Base-by-base conservation (phyloP, 2,113 vertebrate genomes). In the Eidolon helvum region DNA sequence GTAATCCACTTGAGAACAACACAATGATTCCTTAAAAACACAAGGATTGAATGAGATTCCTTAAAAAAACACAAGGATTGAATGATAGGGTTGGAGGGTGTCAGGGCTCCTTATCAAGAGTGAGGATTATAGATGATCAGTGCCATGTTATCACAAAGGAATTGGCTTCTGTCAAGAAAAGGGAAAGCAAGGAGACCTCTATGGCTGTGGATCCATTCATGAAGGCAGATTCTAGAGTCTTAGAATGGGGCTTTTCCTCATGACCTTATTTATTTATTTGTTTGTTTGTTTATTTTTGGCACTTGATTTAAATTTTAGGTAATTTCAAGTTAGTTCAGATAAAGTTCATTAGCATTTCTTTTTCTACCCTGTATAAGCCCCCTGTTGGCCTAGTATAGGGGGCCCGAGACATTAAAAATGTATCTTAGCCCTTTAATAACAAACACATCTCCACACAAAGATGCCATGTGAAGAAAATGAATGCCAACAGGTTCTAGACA, bases 21-120 rank as follows among this genome's bases (percentile, higher is more conserved):
- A 71, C 66, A 28, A 77, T 82, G 65, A 72, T 80, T 90, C 63
- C 30, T 90, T 90, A 45, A 94, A 94, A 96, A 74, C 65, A 12
- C 0, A 11, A 53, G 26, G 24, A 66, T 68, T 50, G 61, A 75
- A 45, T 72, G 82, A 63, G 65, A 72, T 80, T 90, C 63, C 30
- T 90, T 90, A 45, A 94, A 94, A 96, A 74, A n/a, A n/a, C 65
- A 12, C 0, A 11, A 53, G 26, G 24, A 66, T 68, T 50, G 61
- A 75, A 45, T 72, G 82, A 63, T 33, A 72, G 22, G 50, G 4
- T 63, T 87, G 28, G 50, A 77, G 80, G 96, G 43, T 35, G 40
- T 43, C 75, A 40, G 48, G 69, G 12, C 24, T 85, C 4, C 3
- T 93, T 71, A 91, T 88, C 61, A 82, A 91, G 61, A 72, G 74